phyloP scores from a whole-genome alignment of 1,140 invertebrate genomes.

The Cotesia chilonis region DNA sequence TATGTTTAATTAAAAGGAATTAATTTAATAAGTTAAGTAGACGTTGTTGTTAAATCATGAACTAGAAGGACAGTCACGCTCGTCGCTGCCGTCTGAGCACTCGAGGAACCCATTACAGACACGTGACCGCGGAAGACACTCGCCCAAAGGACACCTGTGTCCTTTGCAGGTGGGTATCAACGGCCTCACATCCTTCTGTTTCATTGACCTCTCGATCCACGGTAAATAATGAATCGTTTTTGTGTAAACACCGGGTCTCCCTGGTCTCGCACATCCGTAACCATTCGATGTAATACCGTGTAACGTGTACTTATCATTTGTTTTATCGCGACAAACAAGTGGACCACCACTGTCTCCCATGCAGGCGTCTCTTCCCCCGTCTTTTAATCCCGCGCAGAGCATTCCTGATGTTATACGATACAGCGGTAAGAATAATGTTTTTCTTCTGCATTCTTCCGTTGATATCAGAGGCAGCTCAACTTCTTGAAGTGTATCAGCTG shows the following conservation, averaged over 20 bases:
- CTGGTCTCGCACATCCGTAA: slow-evolving; percentile 83
- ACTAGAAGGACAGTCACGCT: slow-evolving; percentile 59
- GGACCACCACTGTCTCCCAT: slow-evolving; percentile 75
- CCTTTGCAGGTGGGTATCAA: slow-evolving; percentile 68
- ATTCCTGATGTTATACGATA: slow-evolving; percentile 75
- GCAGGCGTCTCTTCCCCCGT: slow-evolving; percentile 73
- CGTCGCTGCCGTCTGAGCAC: slow-evolving; percentile 79
- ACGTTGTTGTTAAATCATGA: not conserved
- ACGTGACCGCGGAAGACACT: slow-evolving; percentile 75
- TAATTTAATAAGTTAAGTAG: not conserved
- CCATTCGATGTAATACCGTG: slow-evolving; percentile 83
- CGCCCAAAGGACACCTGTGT: slow-evolving; percentile 78
- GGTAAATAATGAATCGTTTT: slow-evolving; percentile 82
- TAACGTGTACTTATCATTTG: slow-evolving; percentile 58
- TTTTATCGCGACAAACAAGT: slow-evolving; percentile 67
- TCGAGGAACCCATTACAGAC: slow-evolving; percentile 81
- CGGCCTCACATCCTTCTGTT: slow-evolving; percentile 54
- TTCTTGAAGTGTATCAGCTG: slow-evolving; percentile 87
- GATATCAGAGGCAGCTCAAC: slow-evolving; percentile 85
- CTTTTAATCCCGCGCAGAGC: slow-evolving; percentile 73
- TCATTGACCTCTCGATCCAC: slow-evolving; percentile 75
- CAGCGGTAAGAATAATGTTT: slow-evolving; percentile 79
- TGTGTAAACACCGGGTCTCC: slow-evolving; percentile 88
- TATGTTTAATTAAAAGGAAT: no score
- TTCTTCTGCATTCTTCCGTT: slow-evolving; percentile 80